Percentiles rank a stretch among this genome's conserved stretches.
phyloP scores from a whole-genome alignment of 92 coral and sea anemone genomes.

The Diadumene lineata region DNA sequence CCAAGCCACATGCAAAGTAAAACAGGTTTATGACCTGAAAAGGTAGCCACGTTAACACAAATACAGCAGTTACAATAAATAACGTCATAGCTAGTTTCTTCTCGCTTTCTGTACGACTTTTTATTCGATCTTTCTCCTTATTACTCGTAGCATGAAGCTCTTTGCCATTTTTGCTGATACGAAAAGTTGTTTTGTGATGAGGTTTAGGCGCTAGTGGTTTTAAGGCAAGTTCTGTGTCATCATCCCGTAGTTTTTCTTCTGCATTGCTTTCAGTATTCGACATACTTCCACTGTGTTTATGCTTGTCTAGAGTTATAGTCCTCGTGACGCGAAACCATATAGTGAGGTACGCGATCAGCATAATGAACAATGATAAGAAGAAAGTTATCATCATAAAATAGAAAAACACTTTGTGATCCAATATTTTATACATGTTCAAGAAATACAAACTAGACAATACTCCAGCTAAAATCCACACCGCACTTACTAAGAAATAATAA shows the following conservation, averaged over 20 bases:
- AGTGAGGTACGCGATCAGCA: conserved; percentile 64
- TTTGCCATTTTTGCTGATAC: neutral
- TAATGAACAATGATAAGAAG: conserved; percentile 64
- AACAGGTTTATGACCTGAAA: conserved; percentile 76
- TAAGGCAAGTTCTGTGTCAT: conserved; percentile 6
- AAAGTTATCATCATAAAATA: conserved; percentile 69
- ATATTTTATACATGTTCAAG: conserved; percentile 54
- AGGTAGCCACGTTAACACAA: conserved; percentile 75
- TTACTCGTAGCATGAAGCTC: neutral
- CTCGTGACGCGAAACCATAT: conserved; percentile 60
- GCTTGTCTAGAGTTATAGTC: conserved; percentile 9
- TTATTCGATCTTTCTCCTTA: conserved; percentile 28
- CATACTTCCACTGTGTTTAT: conserved; percentile 23
- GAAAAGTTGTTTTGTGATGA: neutral
- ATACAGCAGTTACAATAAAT: conserved; percentile 83
- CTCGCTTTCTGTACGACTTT: conserved; percentile 63
- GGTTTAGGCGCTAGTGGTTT: conserved; percentile 1
- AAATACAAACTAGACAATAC: conserved; percentile 69
- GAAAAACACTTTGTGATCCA: conserved; percentile 72
- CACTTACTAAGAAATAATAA: conserved; percentile 55
- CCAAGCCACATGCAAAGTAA: conserved; percentile 61
- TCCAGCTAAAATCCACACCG: conserved; percentile 73
- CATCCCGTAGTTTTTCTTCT: conserved; percentile 15
- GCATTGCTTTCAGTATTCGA: conserved; percentile 23
- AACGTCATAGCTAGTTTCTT: conserved; percentile 67